These are phyloP conservation scores for Cololabis saira DNA, from an alignment of 2,113 vertebrate species.

Conservation along the genomic window DNA sequence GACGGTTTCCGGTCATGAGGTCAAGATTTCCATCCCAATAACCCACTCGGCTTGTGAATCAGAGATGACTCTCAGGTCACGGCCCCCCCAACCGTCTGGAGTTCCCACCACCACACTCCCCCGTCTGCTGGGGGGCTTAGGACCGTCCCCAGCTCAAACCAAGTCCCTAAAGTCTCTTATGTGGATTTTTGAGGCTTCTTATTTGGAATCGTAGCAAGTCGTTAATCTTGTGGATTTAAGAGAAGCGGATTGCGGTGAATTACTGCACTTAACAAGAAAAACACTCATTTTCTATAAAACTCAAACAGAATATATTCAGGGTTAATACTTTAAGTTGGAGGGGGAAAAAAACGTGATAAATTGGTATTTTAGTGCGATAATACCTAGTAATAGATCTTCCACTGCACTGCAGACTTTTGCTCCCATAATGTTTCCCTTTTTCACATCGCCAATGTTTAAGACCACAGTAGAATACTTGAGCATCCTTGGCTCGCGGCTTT, in stretches of 20 bases:
- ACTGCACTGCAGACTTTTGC: conserved; percentile 7
- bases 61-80: conserved; percentile 46
- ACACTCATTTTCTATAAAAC: not conserved
- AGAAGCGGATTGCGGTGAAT: conserved; percentile 49
- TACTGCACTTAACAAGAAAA: conserved; percentile 6
- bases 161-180: conserved; percentile 64
- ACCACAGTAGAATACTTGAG: conserved; percentile 14
- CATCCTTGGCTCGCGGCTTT: conserved; percentile 39
- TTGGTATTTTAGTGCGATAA: not conserved
- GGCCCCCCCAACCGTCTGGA: conserved; percentile 34
- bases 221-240: conserved; percentile 68
- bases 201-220: conserved; percentile 61
- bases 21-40: conserved; percentile 5
- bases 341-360: not conserved
- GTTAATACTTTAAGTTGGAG: no score
- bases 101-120: conserved; percentile 10
- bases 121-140: conserved; percentile 45
- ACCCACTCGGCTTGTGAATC: conserved; percentile 18
- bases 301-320: not conserved
- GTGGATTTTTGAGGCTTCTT: conserved; percentile 63
- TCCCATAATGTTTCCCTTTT: not conserved
- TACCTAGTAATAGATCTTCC: not conserved
- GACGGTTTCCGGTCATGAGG: not conserved
- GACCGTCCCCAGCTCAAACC: conserved; percentile 46
- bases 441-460: conserved; percentile 23